A percentile compares a stretch with the other conserved stretches of the same genome.
Evolutionary conservation across 2,113 vertebrate species (phyloP).

Genomic region (Chionis minor): DNA sequence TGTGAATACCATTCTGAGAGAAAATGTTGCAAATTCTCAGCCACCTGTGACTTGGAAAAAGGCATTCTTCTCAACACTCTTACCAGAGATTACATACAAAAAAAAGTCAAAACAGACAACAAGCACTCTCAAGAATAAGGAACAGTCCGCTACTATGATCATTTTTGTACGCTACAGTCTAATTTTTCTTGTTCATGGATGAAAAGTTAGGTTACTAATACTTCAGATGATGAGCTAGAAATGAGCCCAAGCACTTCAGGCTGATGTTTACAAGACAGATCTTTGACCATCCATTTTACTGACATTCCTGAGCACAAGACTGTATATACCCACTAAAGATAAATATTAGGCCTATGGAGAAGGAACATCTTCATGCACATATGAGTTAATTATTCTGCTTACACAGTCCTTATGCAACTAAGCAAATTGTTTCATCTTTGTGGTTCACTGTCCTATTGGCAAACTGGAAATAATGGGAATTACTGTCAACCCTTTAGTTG

Average conservation of each 20-base stretch:
- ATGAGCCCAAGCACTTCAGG: background rate
- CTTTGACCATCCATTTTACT: background rate
- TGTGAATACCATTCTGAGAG: background rate
- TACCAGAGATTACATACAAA: background rate
- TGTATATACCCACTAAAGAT: background rate
- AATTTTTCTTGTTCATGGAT: background rate
- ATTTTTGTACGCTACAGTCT: rapidly evolving
- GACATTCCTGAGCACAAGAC: background rate
- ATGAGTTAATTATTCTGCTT: background rate
- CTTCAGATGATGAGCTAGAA: background rate
- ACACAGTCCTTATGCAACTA: background rate
- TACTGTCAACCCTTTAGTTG: background rate
- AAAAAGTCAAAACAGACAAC: background rate
- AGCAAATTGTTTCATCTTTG: background rate
- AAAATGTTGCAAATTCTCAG: background rate
- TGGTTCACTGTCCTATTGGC: background rate
- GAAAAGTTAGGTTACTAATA: background rate
- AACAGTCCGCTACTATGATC: background rate
- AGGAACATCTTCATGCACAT: background rate
- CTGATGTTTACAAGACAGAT: background rate
- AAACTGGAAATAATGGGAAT: background rate
- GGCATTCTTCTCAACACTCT: background rate
- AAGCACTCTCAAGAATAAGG: background rate
- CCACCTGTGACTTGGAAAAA: background rate
- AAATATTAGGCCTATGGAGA: background rate